These are phyloP conservation scores for Turritopsis dohrnii DNA, from an alignment of 30 jellyfish, hydroid and myxozoan species.

Conservation along the genomic window DNA sequence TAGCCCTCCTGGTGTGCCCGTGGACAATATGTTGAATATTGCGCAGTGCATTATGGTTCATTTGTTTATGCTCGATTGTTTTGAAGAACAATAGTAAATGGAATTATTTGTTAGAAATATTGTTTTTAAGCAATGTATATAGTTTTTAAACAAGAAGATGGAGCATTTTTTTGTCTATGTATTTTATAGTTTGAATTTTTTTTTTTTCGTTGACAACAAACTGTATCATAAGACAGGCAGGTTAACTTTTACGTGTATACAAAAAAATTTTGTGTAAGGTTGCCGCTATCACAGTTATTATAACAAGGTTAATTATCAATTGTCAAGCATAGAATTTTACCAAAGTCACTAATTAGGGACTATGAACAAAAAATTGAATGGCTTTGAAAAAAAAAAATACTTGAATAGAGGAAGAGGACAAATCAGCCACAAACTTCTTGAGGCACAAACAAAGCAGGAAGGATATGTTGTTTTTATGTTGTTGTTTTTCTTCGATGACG, in stretches of 20 bases:
- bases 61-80: background rate
- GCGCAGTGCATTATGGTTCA: background rate
- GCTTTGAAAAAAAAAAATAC: background rate
- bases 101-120: background rate
- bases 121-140: background rate
- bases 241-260: background rate
- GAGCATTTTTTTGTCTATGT: background rate
- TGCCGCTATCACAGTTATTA: background rate
- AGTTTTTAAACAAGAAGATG: background rate
- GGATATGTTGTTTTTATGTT: background rate
- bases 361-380: background rate
- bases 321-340: background rate
- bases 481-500: background rate
- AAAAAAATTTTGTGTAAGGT: background rate
- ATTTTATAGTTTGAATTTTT: too few relatives aligned
- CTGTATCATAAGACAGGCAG: background rate
- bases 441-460: background rate
- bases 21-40: constrained; percentile 15
- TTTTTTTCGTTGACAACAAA: background rate
- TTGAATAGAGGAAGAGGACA: background rate
- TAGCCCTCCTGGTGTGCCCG: constrained; percentile 9
- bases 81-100: background rate
- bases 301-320: background rate
- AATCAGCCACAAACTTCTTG: background rate
- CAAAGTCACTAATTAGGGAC: background rate